Evolutionary conservation across 2,113 vertebrate species (phyloP).

Genomic region (Pogona vitticeps): DNA sequence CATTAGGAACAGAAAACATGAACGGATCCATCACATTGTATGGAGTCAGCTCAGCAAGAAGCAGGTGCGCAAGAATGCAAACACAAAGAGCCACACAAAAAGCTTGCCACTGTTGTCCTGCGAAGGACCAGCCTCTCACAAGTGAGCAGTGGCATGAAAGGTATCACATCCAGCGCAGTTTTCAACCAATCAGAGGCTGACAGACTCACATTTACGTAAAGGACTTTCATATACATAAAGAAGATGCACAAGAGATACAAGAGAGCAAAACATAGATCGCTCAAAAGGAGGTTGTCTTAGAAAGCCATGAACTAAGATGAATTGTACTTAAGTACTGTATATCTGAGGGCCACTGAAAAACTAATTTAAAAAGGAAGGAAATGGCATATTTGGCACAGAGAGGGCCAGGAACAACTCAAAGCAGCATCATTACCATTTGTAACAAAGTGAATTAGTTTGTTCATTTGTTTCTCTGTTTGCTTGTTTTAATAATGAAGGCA

Average conservation of each 20-base stretch:
- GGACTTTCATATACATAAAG: not conserved
- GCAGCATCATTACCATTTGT: too few species aligned
- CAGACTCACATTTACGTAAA: not conserved
- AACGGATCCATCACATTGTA: not conserved
- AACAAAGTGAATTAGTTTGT: too few species aligned
- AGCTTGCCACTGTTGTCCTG: not conserved
- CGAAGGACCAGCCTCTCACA: not conserved
- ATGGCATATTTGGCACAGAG: not conserved
- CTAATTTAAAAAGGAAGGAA: not conserved
- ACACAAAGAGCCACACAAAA: not conserved
- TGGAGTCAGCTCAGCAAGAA: not conserved
- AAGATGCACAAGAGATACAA: too few species aligned
- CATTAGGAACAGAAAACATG: conserved; percentile 9
- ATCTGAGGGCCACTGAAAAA: not conserved
- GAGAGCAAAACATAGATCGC: not conserved
- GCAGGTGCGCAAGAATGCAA: not conserved
- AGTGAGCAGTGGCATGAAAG: too few species aligned
- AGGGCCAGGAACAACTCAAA: too few species aligned
- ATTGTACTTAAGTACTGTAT: not conserved
- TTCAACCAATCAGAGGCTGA: not conserved
- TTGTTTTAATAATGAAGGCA: too few species aligned
- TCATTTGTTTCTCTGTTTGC: too few species aligned
- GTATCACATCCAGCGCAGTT: too few species aligned
- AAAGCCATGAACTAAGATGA: not conserved
- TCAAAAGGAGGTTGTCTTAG: not conserved